Evolutionary conservation across 2,113 vertebrate genomes (phyloP).

Genomic region (Mungos mungo): DNA sequence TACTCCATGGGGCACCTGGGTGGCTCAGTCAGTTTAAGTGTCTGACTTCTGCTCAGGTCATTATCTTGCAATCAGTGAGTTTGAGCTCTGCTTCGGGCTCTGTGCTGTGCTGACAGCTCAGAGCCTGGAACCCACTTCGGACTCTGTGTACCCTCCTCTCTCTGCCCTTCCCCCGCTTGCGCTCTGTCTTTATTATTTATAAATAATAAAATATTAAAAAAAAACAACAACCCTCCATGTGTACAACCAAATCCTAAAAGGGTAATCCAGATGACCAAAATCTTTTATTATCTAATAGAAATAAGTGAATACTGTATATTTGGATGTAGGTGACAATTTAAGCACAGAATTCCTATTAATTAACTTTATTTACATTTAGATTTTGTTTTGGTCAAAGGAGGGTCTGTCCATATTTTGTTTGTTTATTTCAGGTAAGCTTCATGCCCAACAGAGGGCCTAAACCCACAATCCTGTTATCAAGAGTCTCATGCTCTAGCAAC

Average conservation of each 20-base stretch:
- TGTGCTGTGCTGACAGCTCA: too few species aligned
- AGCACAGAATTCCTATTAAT: not conserved
- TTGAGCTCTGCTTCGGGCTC: too few species aligned
- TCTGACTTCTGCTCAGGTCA: too few species aligned
- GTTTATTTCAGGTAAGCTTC: not conserved
- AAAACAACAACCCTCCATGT: not conserved
- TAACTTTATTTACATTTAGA: not conserved
- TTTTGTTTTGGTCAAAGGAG: not conserved
- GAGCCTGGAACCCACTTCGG: too few species aligned
- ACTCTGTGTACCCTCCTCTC: too few species aligned
- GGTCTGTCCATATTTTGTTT: not conserved
- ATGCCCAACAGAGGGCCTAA: slow-evolving; percentile 97
- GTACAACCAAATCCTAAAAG: not conserved
- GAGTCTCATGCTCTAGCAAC: slow-evolving; percentile 98
- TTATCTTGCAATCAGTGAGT: too few species aligned
- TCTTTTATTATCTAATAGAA: not conserved
- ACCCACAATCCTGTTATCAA: slow-evolving; percentile 97
- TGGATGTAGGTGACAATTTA: not conserved
- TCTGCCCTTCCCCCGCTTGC: too few species aligned
- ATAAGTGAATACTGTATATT: not conserved
- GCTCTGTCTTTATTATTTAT: too few species aligned
- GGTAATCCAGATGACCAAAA: not conserved
- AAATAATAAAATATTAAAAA: too few species aligned
- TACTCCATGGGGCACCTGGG: not conserved
- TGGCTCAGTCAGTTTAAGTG: too few species aligned